Evolutionary conservation across 2,113 vertebrate species (phyloP).

Genomic region (Menura novaehollandiae): DNA sequence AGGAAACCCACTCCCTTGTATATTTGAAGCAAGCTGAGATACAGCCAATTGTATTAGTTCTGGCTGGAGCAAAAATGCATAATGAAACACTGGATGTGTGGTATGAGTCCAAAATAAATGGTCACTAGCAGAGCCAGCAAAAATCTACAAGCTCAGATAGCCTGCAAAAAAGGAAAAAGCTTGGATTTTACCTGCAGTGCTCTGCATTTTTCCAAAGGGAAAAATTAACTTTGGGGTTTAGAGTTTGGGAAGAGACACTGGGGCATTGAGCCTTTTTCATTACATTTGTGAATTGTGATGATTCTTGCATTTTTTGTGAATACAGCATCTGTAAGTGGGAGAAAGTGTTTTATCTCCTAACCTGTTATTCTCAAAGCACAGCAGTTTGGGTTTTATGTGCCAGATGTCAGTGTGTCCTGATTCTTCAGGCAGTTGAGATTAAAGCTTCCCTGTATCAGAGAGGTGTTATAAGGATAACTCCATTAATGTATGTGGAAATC

Average conservation of each 20-base stretch:
- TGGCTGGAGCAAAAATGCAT: slow-evolving; percentile 28
- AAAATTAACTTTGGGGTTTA: neutral
- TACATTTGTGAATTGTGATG: neutral
- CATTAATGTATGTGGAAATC: neutral
- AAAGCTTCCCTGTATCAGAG: neutral
- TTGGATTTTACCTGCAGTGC: neutral
- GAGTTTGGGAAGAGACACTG: neutral
- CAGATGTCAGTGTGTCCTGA: slow-evolving; percentile 5
- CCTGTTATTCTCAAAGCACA: neutral
- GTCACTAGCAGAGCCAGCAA: slow-evolving; percentile 33
- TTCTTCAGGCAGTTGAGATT: slow-evolving; percentile 11
- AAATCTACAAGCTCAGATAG: neutral
- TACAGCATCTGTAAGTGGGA: neutral
- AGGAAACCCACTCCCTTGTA: neutral
- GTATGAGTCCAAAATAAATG: slow-evolving; percentile 49
- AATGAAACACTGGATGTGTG: slow-evolving; percentile 28
- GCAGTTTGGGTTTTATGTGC: neutral
- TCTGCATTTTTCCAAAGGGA: neutral
- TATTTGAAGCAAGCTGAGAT: slow-evolving; percentile 32
- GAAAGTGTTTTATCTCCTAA: slow-evolving; percentile 34
- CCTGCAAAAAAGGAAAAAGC: neutral
- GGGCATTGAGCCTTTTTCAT: neutral
- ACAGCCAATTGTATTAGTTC: slow-evolving; percentile 38
- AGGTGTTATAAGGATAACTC: slow-evolving; percentile 20
- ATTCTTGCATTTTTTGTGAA: neutral